Evolutionary conservation across 2,797 vertebrate genomes (phyloP).

Genomic region (Tympanoctomys barrerae): DNA sequence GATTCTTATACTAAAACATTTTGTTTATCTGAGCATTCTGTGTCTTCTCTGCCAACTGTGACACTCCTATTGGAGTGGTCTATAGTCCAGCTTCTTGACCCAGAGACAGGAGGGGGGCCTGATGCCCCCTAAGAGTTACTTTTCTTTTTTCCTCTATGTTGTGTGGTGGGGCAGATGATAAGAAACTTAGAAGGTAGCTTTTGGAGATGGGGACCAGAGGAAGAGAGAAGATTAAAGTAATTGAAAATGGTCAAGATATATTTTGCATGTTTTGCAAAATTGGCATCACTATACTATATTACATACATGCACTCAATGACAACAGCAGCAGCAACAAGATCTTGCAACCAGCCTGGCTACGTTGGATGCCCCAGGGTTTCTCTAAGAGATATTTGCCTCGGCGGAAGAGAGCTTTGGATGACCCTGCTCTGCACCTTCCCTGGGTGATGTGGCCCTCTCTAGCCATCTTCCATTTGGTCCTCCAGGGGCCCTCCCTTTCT

Average conservation of each 20-base stretch:
- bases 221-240: not conserved
- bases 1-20: not conserved
- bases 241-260: not conserved
- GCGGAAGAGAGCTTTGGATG: not conserved
- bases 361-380: not conserved
- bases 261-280: not conserved
- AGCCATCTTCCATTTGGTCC: not conserved
- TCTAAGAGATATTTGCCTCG: not conserved
- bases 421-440: not conserved
- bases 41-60: not conserved
- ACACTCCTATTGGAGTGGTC: not conserved
- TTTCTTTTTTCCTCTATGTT: not conserved
- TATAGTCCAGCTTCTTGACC: not conserved
- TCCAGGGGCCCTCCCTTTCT: not conserved
- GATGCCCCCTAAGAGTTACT: not conserved
- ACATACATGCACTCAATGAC: not conserved
- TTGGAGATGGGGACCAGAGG: not conserved
- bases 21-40: not conserved
- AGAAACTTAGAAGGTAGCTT: not conserved
- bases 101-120: not conserved
- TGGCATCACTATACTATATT: not conserved
- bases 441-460: not conserved
- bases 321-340: not conserved
- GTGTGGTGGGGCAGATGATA: not conserved
- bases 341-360: not conserved